phyloP scores from a whole-genome alignment of 1,140 invertebrate species.

The Ridgeia piscesae region DNA sequence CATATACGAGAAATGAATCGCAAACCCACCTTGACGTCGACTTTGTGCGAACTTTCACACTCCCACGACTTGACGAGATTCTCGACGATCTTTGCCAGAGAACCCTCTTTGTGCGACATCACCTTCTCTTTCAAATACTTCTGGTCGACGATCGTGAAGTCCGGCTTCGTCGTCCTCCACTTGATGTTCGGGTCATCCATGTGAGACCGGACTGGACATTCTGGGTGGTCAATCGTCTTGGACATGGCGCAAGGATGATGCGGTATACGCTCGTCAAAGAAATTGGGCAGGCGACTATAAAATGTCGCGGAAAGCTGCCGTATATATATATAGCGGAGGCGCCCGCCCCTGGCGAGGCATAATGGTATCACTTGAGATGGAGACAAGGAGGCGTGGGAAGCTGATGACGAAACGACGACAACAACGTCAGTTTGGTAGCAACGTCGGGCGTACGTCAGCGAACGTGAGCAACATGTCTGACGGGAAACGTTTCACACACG shows the following conservation, averaged over 20 bases:
- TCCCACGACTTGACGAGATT: constrained; percentile 39
- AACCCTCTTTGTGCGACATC: constrained; percentile 32
- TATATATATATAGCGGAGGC: neutral
- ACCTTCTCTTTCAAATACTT: constrained; percentile 32
- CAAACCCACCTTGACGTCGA: constrained; percentile 26
- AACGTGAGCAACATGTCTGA: neutral
- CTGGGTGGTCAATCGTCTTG: neutral
- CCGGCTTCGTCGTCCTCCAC: constrained; percentile 32
- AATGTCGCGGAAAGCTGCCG: neutral
- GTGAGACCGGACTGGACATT: constrained; percentile 26
- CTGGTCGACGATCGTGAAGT: constrained; percentile 32
- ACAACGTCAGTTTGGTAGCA: neutral
- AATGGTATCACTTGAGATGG: neutral
- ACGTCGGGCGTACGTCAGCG: neutral
- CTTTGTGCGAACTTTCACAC: constrained; percentile 36
- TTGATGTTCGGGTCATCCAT: constrained; percentile 33
- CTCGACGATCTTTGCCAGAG: constrained; percentile 37
- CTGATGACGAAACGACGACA: neutral
- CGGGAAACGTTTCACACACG: neutral
- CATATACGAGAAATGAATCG: neutral
- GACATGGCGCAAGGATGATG: neutral
- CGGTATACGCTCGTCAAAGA: neutral
- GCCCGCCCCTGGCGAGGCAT: neutral
- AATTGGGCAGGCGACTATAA: neutral
- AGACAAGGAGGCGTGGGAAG: neutral